Percentiles rank a stretch among this genome's conserved stretches.
Evolutionary conservation across 2,797 vertebrate species (phyloP).

Genomic region (Pangasius krempfi): DNA sequence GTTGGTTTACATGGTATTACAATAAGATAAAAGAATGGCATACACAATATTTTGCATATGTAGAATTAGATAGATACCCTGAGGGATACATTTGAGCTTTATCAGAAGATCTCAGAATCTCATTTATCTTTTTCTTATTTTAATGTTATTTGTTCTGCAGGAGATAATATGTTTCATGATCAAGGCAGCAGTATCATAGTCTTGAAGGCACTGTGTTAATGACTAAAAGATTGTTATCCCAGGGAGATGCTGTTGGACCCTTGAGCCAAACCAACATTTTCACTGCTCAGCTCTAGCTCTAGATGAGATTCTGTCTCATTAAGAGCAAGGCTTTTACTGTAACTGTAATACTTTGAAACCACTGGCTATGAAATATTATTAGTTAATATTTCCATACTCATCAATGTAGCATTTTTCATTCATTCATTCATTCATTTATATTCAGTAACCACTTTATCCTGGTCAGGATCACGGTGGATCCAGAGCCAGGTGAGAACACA

Average conservation of each 20-base stretch:
- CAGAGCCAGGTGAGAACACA: neutral
- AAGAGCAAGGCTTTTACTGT: neutral
- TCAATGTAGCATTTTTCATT: neutral
- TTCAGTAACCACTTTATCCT: neutral
- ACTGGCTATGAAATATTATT: neutral
- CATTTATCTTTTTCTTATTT: neutral
- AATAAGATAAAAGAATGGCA: neutral
- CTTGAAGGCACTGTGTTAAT: constrained; percentile 3
- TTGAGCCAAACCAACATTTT: neutral
- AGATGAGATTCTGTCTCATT: neutral
- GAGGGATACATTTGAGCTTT: neutral
- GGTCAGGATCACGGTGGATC: neutral
- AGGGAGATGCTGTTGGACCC: neutral
- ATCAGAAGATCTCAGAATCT: neutral
- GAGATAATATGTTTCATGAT: neutral
- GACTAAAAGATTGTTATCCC: neutral
- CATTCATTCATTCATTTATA: neutral
- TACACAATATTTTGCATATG: neutral
- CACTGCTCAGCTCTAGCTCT: neutral
- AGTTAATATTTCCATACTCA: neutral
- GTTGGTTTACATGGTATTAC: neutral
- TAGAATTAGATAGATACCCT: no score
- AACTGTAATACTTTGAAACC: neutral
- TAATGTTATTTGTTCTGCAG: neutral
- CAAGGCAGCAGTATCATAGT: neutral